Evolutionary conservation across 2,797 vertebrate species (phyloP).

Genomic region (Chanos chanos): DNA sequence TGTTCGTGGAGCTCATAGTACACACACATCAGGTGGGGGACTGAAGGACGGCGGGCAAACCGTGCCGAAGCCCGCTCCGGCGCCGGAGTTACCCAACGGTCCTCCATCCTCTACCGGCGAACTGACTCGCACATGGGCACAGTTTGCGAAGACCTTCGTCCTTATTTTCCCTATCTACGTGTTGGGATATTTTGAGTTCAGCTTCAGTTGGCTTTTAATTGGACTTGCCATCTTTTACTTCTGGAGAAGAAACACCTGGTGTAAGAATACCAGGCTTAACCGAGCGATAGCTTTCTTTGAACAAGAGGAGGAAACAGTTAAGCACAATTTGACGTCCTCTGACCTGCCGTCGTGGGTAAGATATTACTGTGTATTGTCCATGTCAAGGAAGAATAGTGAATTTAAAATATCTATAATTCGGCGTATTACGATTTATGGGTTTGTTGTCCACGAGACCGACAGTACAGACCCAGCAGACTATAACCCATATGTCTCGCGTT

Average conservation of each 20-base stretch:
- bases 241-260: slow-evolving; percentile 78
- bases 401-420: no score
- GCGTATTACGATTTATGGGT: no score
- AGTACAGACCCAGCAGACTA: no score
- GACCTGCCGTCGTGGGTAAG: slow-evolving; percentile 95
- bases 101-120: slow-evolving; percentile 58
- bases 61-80: slow-evolving; percentile 37
- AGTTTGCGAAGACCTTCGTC: slow-evolving; percentile 86
- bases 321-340: slow-evolving; percentile 72
- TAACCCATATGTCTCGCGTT: no score
- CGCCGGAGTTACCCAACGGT: slow-evolving; percentile 46
- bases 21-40: slow-evolving; percentile 40
- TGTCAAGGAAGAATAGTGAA: no score
- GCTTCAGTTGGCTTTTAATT: slow-evolving; percentile 93
- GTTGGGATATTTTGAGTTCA: slow-evolving; percentile 91
- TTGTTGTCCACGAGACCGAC: no score
- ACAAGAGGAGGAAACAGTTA: slow-evolving; percentile 78
- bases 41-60: slow-evolving; percentile 60
- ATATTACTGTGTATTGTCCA: no score
- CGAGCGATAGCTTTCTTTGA: slow-evolving; percentile 86
- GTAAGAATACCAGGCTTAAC: slow-evolving; percentile 74
- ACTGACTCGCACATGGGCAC: slow-evolving; percentile 78
- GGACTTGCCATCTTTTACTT: slow-evolving; percentile 84
- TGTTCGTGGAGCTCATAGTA: slow-evolving; percentile 53
- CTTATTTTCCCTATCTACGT: slow-evolving; percentile 92